Evolutionary conservation across 2,113 vertebrate genomes (phyloP).

Genomic region (Neogobius melanostomus): DNA sequence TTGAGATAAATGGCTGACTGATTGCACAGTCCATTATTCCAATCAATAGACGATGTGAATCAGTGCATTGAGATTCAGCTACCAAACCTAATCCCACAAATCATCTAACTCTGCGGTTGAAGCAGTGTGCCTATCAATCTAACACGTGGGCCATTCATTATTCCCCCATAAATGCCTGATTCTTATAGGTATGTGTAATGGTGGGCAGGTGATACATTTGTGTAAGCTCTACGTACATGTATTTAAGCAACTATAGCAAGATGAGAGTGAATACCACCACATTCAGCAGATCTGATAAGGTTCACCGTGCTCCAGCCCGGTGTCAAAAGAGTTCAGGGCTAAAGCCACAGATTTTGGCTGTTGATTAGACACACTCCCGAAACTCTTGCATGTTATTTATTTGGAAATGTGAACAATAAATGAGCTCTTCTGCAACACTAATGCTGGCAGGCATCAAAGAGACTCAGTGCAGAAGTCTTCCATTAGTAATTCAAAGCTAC

Average conservation of each 20-base stretch:
- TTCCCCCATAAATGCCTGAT: not conserved
- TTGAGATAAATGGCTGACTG: conserved; percentile 12
- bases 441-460: conserved; percentile 15
- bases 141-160: not conserved
- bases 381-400: not conserved
- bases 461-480: conserved; percentile 22
- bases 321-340: not conserved
- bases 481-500: conserved; percentile 59
- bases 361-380: not conserved
- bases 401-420: not conserved
- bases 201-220: not conserved
- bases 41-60: conserved; percentile 23
- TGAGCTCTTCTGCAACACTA: not conserved
- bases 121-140: not conserved
- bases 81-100: conserved; percentile 17
- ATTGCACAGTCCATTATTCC: conserved; percentile 14
- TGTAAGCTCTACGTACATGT: not conserved
- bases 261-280: not conserved
- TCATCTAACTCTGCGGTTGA: not conserved
- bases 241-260: not conserved
- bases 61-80: conserved; percentile 16
- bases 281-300: not conserved
- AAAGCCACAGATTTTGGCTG: no score
- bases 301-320: not conserved
- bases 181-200: not conserved